phyloP scores from a whole-genome alignment of 2,113 vertebrate species.

The Solea senegalensis region DNA sequence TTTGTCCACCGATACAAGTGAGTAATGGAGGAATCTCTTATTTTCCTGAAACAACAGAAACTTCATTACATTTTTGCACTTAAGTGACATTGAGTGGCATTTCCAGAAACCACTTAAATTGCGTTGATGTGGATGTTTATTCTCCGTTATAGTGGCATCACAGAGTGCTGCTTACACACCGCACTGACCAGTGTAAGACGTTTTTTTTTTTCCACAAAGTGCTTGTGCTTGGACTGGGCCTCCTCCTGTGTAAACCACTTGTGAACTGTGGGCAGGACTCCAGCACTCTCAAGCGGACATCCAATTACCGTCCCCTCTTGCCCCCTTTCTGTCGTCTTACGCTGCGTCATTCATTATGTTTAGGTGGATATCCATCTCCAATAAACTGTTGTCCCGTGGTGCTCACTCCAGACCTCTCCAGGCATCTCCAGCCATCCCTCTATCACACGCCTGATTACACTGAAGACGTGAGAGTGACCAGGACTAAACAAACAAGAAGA shows the following conservation, averaged over 20 bases:
- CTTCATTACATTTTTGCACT: too few relatives aligned
- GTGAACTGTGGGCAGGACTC: constrained; percentile 32
- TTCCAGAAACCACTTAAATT: too few relatives aligned
- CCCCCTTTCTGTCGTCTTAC: constrained; percentile 23
- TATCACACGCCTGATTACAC: constrained; percentile 73
- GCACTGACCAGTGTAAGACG: neutral
- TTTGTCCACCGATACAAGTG: too few relatives aligned
- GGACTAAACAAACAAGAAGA: constrained; percentile 77
- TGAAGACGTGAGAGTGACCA: constrained; percentile 62
- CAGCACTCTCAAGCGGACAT: constrained; percentile 58
- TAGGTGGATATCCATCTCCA: constrained; percentile 56
- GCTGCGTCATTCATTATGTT: constrained; percentile 34
- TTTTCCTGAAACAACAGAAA: too few relatives aligned
- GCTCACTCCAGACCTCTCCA: constrained; percentile 38
- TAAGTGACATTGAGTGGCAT: too few relatives aligned
- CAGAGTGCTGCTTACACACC: constrained; percentile 1
- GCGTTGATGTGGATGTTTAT: neutral
- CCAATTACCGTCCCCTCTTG: constrained; percentile 51
- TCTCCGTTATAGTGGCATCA: neutral
- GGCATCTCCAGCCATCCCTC: constrained; percentile 53
- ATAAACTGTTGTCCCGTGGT: constrained; percentile 35
- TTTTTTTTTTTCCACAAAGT: neutral
- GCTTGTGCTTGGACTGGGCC: neutral
- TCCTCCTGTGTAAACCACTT: constrained; percentile 31
- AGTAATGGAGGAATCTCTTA: too few relatives aligned